These are phyloP conservation scores for Pseudococcus jackbeardsleyi DNA, from an alignment of 2,888 invertebrate species.

Conservation along the genomic window DNA sequence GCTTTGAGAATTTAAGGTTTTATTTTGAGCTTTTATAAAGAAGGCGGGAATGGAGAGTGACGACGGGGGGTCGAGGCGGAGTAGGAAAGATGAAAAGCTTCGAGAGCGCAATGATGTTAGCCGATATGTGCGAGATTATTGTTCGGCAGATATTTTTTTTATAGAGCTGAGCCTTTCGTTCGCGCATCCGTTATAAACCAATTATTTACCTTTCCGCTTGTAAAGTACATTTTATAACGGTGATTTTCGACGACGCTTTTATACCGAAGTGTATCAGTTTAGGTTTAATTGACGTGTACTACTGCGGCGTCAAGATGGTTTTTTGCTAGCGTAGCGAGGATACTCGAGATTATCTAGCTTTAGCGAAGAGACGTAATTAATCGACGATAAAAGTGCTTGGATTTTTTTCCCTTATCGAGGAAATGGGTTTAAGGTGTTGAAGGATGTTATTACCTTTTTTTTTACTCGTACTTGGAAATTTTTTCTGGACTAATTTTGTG, in stretches of 20 bases:
- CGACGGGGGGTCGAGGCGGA: background rate
- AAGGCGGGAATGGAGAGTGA: background rate
- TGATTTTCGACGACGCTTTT: slow-evolving; percentile 4
- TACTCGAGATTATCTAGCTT: background rate
- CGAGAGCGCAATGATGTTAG: background rate
- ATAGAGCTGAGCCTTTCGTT: background rate
- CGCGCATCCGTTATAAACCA: background rate
- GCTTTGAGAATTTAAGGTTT: slow-evolving; percentile 51
- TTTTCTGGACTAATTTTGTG: no score
- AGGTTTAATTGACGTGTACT: background rate
- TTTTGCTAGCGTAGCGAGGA: background rate
- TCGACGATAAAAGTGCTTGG: background rate
- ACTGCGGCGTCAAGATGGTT: no score
- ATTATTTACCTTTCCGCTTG: slow-evolving; percentile 3
- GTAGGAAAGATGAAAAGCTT: slow-evolving; percentile 1
- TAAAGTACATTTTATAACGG: slow-evolving; percentile 2
- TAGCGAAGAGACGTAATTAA: background rate
- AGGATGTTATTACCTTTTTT: background rate
- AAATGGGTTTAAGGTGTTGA: background rate
- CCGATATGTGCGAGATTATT: slow-evolving; percentile 1
- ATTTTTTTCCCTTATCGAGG: background rate
- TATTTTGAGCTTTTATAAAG: background rate
- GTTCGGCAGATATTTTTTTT: background rate
- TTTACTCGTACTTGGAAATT: no score
- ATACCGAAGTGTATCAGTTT: background rate